phyloP scores from a whole-genome alignment of 2,888 invertebrate species.

The Hydroisotoma schaefferi region DNA sequence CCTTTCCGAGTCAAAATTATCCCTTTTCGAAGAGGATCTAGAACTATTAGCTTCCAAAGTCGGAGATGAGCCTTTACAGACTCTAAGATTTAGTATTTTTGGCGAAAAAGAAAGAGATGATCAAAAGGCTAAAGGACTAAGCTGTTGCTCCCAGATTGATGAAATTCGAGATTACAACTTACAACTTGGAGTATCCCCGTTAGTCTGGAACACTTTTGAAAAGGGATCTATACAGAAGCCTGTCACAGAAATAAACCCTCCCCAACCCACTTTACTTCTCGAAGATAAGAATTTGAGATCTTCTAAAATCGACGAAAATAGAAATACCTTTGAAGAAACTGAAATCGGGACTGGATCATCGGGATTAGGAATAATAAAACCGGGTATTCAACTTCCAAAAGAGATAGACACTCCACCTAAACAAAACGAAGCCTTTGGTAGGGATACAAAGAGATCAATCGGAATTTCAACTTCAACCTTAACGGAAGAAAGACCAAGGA shows the following conservation, averaged over 20 bases:
- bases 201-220: neutral
- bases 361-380: too few species aligned
- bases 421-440: too few species aligned
- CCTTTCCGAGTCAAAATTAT: constrained; percentile 21
- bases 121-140: neutral
- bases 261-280: too few species aligned
- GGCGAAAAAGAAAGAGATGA: neutral
- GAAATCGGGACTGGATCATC: too few species aligned
- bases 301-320: too few species aligned
- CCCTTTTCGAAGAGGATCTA: constrained; percentile 16
- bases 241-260: neutral
- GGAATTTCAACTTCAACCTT: too few species aligned
- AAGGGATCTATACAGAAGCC: neutral
- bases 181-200: neutral
- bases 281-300: too few species aligned
- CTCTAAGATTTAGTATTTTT: neutral
- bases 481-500: too few species aligned
- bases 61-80: neutral
- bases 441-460: too few species aligned
- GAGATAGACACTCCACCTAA: too few species aligned
- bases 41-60: constrained; percentile 7
- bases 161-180: constrained; percentile 4
- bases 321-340: too few species aligned
- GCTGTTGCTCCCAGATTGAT: neutral
- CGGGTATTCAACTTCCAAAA: too few species aligned